phyloP scores from a whole-genome alignment of 2,113 vertebrate genomes.

The Caranx melampygus region DNA sequence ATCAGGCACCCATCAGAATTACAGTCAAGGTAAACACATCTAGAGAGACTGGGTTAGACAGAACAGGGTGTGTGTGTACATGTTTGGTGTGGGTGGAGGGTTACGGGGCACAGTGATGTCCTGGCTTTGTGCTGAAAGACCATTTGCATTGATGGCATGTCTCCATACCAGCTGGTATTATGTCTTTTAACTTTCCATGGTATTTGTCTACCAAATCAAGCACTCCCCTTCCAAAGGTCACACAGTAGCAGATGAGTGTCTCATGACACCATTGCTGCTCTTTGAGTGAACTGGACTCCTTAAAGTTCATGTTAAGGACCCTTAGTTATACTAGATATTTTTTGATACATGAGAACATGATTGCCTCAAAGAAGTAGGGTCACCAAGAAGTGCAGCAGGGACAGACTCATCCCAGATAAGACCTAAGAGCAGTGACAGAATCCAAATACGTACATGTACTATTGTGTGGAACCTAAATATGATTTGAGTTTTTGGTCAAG shows the following conservation, averaged over 20 bases:
- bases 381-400: background rate
- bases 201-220: slow-evolving; percentile 75
- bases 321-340: no score
- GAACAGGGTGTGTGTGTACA: background rate
- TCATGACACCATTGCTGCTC: background rate
- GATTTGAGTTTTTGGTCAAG: background rate
- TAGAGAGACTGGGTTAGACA: slow-evolving; percentile 1
- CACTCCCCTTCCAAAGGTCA: slow-evolving; percentile 41
- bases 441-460: no score
- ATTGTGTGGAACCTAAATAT: background rate
- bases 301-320: background rate
- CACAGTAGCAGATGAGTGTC: background rate
- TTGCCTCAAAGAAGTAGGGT: background rate
- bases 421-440: background rate
- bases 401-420: background rate
- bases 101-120: no score
- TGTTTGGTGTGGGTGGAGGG: background rate
- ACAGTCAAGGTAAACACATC: slow-evolving; percentile 14
- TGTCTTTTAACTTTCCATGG: slow-evolving; percentile 53
- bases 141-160: slow-evolving; percentile 67
- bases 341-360: background rate
- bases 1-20: background rate
- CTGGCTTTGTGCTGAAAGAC: slow-evolving; percentile 11
- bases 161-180: slow-evolving; percentile 9
- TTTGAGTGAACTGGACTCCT: background rate